Conservation (phyloP, 2,797 vertebrate species). For the Erethizon dorsatum region DNA sequence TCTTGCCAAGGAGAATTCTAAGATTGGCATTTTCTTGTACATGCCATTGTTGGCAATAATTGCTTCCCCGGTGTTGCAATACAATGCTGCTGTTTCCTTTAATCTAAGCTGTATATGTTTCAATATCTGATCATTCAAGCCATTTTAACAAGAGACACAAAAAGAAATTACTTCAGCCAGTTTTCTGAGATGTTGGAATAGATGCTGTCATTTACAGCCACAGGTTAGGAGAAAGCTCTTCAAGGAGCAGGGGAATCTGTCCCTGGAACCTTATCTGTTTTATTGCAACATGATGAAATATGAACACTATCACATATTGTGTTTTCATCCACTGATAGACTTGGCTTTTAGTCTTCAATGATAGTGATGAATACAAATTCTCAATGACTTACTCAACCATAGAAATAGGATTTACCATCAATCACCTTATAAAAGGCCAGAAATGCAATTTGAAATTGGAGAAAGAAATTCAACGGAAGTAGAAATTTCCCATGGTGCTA, state of each 20-base stretch:
- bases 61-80: not conserved
- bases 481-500: not conserved
- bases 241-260: not conserved
- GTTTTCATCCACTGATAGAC: constrained; percentile 50
- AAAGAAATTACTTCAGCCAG: constrained; percentile 74
- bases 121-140: constrained; percentile 49
- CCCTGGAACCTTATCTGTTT: constrained; percentile 38
- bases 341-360: constrained; percentile 37
- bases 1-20: constrained; percentile 67
- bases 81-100: constrained; percentile 60
- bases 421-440: constrained; percentile 28
- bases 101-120: constrained; percentile 50
- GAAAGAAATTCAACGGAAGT: constrained; percentile 43
- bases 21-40: constrained; percentile 65
- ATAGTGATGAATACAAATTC: constrained; percentile 62
- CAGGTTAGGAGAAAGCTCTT: constrained; percentile 45
- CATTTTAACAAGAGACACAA: constrained; percentile 49
- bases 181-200: constrained; percentile 65
- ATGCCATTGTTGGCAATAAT: constrained; percentile 65
- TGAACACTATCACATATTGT: not conserved
- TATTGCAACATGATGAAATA: constrained; percentile 20
- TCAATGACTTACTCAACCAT: not conserved
- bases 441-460: constrained; percentile 36
- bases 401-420: constrained; percentile 43
- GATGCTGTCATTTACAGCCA: constrained; percentile 61